Base-by-base conservation (phyloP, 1,140 invertebrate species). In the Oedothorax gibbosus region DNA sequence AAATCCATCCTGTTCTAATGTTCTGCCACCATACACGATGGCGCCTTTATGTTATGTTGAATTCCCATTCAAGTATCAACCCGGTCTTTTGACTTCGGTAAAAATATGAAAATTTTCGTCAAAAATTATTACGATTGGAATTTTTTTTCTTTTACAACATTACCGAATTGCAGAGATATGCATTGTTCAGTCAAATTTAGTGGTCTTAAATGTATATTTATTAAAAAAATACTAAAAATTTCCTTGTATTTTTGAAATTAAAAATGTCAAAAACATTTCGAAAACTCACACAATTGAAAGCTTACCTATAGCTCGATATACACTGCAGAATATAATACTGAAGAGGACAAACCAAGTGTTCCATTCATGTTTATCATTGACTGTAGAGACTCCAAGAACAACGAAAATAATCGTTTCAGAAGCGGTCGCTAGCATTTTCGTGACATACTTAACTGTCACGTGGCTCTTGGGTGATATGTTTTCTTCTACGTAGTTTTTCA, bases 361-460 rank as follows among this genome's bases (percentile, higher is more conserved):
- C 96, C 97, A 99, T 85, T 95, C 94, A 90, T 99, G 96, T 71
- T 91, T 91, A 89, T 98, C 97, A 87, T 97, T 98, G 12, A 99
- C 96, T 0, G 98, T 98, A 62, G 97, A 96, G 12, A 99, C 96
- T 1, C 98, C 96, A 51, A 99, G 93, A 91, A 99, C 99, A 95
- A 99, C 98, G 91, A 99, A 99, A 89, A 99, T 99, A 88, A 99
- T 96, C 0, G 98, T 99, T 91, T 99, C 98, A 7, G 97, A 97
- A 10, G 96, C 96, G 86, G 96, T 97, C 69, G 96, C 96, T 87
- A 99, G 91, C 96, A 99, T 99, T 91, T 99, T 99, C 94, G 99
- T 97, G 68, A 97, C 96, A 90, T 99, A 99, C 89, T 98, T 99
- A 68, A 99, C 95, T 7, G 97, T 99, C 7, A 97, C 99, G 88